Base-by-base conservation (phyloP, 2,113 vertebrate genomes). In the Tetraodon nigroviridis region DNA sequence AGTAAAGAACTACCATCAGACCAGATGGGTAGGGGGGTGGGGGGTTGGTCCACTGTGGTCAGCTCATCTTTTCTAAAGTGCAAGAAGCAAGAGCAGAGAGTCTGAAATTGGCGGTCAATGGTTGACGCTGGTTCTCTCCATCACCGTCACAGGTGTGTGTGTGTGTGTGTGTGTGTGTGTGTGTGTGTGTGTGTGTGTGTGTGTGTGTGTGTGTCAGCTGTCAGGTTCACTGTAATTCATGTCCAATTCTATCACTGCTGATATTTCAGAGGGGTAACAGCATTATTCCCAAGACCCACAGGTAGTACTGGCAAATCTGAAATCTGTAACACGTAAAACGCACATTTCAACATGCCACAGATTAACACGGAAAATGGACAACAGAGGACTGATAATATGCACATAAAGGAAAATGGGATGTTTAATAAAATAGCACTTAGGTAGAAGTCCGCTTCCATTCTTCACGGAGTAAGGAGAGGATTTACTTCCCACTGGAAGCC, bases 1-100 rank as follows among this genome's bases (percentile, higher is more conserved):
- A 85, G 69, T 79, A 77, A 84, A 82, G 66, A 81, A 69, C 55
- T 54, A 64, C 69, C 61, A 75, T 78, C 40, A 73, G 66, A 47
- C 40, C 45, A 78, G 76, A 83, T 76, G 63, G 57, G 41, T 27
- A 40, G 59, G 51, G 76, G 53, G 29, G 29, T 67, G 78, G 82
- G 62, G 83, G 66, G 54, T 54, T 58, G 67, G 75, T 80, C 78
- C 64, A 61, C 64, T 48, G 51, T 71, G 80, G 69, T 77, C 76
- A 73, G 78, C 69, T 74, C 78, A 52, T 78, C 47, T 65, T 69
- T 56, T 61, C 78, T 73, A 48, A 72, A 71, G 47, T 76, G 58
- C 71, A 70, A 64, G 69, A 77, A 73, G 64, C 51, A 22, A 46
- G 49, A 32, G 11, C 45, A 45, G 37, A 14, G 18, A 61, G 55